Percentiles rank a stretch among this genome's conserved stretches.
These are phyloP conservation scores for Tylochromis polylepis DNA, from an alignment of 2,113 vertebrate species.

Conservation along the genomic window DNA sequence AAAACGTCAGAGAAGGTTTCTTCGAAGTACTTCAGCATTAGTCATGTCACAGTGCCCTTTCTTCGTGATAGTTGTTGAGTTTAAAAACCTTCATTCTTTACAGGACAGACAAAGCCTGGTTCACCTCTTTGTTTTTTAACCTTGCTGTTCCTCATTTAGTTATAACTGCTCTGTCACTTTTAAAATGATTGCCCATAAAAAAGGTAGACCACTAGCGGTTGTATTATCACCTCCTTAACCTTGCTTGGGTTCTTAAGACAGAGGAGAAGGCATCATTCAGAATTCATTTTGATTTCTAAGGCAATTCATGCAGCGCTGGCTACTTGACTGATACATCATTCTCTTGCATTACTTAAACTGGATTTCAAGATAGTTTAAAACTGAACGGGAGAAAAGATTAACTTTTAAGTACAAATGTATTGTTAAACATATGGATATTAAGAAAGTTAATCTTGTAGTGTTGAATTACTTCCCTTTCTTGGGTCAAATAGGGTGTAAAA, in stretches of 20 bases:
- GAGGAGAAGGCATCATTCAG: neutral
- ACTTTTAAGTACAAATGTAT: neutral
- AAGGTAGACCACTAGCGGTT: neutral
- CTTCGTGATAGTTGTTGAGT: neutral
- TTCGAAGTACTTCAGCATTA: neutral
- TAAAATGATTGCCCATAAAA: neutral
- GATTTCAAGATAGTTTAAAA: neutral
- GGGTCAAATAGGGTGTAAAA: neutral
- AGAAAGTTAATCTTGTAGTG: neutral
- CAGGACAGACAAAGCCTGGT: neutral
- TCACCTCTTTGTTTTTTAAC: slow-evolving; percentile 16
- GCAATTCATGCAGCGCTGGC: neutral
- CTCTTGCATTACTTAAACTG: neutral
- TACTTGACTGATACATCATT: neutral
- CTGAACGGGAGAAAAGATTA: neutral
- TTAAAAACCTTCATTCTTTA: neutral
- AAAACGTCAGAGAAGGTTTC: neutral
- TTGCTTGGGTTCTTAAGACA: neutral
- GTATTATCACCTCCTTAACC: neutral
- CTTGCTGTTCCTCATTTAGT: neutral
- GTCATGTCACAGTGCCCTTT: neutral
- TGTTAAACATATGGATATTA: neutral
- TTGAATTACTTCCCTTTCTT: neutral
- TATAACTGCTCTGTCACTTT: neutral
- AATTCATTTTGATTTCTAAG: neutral